phyloP scores from a whole-genome alignment of 2,113 vertebrate species.

The Ciconia stormi region DNA sequence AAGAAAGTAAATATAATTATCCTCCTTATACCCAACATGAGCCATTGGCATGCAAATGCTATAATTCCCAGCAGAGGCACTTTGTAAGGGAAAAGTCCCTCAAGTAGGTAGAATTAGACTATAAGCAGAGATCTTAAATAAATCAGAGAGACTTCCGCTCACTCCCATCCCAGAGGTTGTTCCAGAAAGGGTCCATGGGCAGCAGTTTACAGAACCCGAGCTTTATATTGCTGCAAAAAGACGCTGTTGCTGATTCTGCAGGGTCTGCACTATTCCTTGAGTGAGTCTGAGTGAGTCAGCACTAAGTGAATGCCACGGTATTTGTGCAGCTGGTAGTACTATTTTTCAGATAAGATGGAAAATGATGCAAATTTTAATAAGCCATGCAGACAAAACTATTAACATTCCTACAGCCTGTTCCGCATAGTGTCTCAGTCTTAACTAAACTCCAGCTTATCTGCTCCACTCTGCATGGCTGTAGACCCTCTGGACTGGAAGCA shows the following conservation, averaged over 20 bases:
- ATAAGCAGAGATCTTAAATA: neutral
- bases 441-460: neutral
- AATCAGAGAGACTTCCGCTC: neutral
- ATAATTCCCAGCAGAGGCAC: neutral
- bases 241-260: neutral
- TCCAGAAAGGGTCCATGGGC: neutral
- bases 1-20: neutral
- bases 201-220: neutral
- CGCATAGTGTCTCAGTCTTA: neutral
- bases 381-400: neutral
- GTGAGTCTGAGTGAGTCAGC: slow-evolving; percentile 23
- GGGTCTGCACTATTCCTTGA: neutral
- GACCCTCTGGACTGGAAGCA: neutral
- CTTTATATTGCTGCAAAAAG: neutral
- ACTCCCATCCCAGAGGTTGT: neutral
- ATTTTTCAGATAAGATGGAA: slow-evolving; percentile 10
- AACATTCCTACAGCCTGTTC: neutral
- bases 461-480: rapidly evolving
- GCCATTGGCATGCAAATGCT: neutral
- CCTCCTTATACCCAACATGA: neutral
- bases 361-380: slow-evolving; percentile 12
- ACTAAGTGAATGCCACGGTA: neutral
- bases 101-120: neutral
- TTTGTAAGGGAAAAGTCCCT: neutral
- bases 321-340: neutral